These are phyloP conservation scores for Regulus satrapa DNA, from an alignment of 2,113 vertebrate genomes.

Conservation along the genomic window DNA sequence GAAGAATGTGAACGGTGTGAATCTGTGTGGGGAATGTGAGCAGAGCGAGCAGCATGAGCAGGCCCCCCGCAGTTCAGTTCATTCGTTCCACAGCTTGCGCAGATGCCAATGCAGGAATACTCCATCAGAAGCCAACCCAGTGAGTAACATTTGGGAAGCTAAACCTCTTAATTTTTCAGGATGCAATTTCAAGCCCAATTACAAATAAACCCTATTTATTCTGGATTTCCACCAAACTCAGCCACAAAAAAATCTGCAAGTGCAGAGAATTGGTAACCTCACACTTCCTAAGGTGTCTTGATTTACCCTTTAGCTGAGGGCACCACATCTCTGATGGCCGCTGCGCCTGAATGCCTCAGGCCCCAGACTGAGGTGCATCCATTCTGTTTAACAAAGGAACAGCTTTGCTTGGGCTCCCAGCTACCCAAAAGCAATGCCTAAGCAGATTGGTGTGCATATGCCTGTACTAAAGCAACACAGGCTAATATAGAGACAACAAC, in stretches of 20 bases:
- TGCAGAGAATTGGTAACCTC: background rate
- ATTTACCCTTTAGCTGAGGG: background rate
- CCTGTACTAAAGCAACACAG: background rate
- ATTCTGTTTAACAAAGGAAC: background rate
- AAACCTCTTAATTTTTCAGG: background rate
- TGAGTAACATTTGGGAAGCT: background rate
- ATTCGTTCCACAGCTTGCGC: accelerated
- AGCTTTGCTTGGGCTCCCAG: background rate
- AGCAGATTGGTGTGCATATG: background rate
- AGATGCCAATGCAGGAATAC: background rate
- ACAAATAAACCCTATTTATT: background rate
- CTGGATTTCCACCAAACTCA: background rate
- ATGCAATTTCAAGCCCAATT: background rate
- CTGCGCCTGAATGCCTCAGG: background rate
- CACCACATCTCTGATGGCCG: background rate
- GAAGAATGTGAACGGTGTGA: background rate
- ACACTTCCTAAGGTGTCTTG: background rate
- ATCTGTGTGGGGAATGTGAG: too few species aligned
- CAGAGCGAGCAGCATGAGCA: background rate
- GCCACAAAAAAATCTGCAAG: background rate
- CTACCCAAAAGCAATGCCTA: background rate
- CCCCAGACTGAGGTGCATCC: background rate
- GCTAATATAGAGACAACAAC: background rate
- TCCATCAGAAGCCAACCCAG: background rate
- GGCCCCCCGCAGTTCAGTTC: accelerated